Evolutionary conservation across 2,113 vertebrate species (phyloP).

Genomic region (Lophura nycthemera): DNA sequence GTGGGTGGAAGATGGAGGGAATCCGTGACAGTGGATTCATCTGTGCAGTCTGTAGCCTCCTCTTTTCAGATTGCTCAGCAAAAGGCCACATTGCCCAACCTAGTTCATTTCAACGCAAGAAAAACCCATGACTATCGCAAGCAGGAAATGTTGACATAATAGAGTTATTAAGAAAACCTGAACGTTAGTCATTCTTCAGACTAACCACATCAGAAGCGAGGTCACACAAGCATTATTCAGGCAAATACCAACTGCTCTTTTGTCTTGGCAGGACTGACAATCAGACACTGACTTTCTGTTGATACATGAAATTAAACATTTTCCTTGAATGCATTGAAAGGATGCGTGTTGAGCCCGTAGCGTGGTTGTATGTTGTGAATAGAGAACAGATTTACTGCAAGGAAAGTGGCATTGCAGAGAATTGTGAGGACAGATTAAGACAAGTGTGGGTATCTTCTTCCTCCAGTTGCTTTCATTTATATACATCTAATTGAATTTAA

Average conservation of each 20-base stretch:
- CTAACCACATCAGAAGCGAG: not conserved
- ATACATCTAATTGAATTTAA: not conserved
- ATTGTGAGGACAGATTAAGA: not conserved
- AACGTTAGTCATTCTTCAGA: not conserved
- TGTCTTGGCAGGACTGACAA: not conserved
- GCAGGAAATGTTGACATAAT: constrained; percentile 34
- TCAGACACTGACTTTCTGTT: not conserved
- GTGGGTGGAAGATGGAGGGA: not conserved
- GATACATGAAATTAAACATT: not conserved
- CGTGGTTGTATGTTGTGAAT: accelerated
- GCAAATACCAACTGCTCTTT: not conserved
- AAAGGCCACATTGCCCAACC: not conserved
- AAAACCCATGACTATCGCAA: not conserved
- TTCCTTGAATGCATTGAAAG: not conserved
- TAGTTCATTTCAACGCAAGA: not conserved
- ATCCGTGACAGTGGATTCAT: not conserved
- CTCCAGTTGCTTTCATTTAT: not conserved
- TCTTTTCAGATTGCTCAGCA: not conserved
- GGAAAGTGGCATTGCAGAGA: not conserved
- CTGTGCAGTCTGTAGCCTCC: not conserved
- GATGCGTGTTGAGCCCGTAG: not conserved
- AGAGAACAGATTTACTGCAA: not conserved
- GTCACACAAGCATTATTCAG: not conserved
- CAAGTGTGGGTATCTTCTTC: accelerated
- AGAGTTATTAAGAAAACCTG: not conserved